Evolutionary conservation across 1,140 invertebrate genomes (phyloP).

Genomic region (Drosophila ohnishii): DNA sequence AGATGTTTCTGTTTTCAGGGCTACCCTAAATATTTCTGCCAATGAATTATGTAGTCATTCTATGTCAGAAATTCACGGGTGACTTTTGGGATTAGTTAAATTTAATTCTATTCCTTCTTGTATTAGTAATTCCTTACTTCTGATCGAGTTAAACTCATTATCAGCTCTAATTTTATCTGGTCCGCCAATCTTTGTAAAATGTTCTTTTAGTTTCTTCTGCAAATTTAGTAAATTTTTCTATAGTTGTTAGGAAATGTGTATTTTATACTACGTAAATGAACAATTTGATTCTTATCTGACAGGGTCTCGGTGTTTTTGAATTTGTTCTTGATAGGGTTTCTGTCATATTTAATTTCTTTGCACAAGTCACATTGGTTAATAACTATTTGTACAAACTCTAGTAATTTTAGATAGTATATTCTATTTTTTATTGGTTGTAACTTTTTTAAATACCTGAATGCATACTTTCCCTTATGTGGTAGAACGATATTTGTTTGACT

Average conservation of each 20-base stretch:
- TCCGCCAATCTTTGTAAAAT: slow-evolving; percentile 11
- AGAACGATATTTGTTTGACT: too few species aligned
- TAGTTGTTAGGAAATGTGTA: not conserved
- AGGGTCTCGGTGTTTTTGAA: slow-evolving; percentile 5
- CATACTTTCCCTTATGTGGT: too few species aligned
- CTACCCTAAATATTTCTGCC: slow-evolving; percentile 9
- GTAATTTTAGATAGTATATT: slow-evolving; percentile 28
- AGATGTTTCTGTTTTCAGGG: slow-evolving; percentile 16
- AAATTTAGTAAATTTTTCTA: slow-evolving; percentile 13
- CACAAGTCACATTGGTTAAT: slow-evolving; percentile 38
- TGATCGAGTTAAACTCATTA: slow-evolving; percentile 21
- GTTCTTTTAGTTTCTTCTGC: slow-evolving; percentile 6
- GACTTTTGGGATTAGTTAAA: slow-evolving; percentile 1
- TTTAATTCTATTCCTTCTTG: slow-evolving; percentile 13
- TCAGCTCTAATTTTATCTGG: slow-evolving; percentile 13
- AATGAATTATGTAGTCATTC: slow-evolving; percentile 3
- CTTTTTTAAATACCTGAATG: too few species aligned
- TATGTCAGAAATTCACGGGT: slow-evolving; percentile 13
- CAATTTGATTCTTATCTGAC: slow-evolving; percentile 3
- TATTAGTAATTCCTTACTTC: slow-evolving; percentile 12
- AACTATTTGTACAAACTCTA: slow-evolving; percentile 24
- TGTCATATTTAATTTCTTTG: slow-evolving; percentile 22
- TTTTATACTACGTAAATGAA: not conserved
- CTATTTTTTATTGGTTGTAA: slow-evolving; percentile 2
- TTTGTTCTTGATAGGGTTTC: slow-evolving; percentile 33